A percentile compares a stretch with the other conserved stretches of the same genome.
Conservation (phyloP, 1,140 invertebrate species). For the Nasonia giraulti region DNA sequence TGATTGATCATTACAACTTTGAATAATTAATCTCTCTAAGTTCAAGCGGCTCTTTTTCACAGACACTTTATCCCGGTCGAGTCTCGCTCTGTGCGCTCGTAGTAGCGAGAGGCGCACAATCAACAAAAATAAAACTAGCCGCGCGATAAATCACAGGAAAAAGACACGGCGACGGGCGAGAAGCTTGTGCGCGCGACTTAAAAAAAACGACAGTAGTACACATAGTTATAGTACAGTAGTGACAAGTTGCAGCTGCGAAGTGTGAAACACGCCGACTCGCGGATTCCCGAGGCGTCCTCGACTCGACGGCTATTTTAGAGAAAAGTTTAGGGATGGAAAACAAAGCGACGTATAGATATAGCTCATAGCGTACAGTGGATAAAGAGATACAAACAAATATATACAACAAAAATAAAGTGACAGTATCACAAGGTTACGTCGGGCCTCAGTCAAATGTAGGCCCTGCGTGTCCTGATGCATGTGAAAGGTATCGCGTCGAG, state of each 20-base stretch:
- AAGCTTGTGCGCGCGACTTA: slow-evolving; percentile 68
- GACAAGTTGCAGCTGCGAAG: slow-evolving; percentile 74
- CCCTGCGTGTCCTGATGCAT: not conserved
- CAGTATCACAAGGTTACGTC: not conserved
- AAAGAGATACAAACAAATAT: slow-evolving; percentile 4
- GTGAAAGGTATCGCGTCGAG: slow-evolving; percentile 23
- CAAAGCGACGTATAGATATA: slow-evolving; percentile 25
- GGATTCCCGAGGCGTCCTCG: slow-evolving; percentile 62
- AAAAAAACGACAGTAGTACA: slow-evolving; percentile 70
- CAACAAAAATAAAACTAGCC: slow-evolving; percentile 31
- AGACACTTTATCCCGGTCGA: slow-evolving; percentile 50
- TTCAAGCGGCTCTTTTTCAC: slow-evolving; percentile 63
- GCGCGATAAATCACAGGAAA: slow-evolving; percentile 47
- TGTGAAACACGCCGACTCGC: slow-evolving; percentile 67
- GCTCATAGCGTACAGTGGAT: not conserved
- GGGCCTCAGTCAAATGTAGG: slow-evolving; percentile 19
- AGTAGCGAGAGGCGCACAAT: slow-evolving; percentile 31
- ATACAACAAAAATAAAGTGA: slow-evolving; percentile 15
- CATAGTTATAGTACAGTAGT: slow-evolving; percentile 75
- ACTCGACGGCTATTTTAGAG: slow-evolving; percentile 15
- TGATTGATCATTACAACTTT: slow-evolving; percentile 34
- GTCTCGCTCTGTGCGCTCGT: slow-evolving; percentile 57
- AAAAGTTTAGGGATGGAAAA: slow-evolving; percentile 4
- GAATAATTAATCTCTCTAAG: slow-evolving; percentile 36
- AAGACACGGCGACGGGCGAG: slow-evolving; percentile 50